Evolutionary conservation across 2,888 invertebrate species (phyloP).

Genomic region (Dendrolimus pini): DNA sequence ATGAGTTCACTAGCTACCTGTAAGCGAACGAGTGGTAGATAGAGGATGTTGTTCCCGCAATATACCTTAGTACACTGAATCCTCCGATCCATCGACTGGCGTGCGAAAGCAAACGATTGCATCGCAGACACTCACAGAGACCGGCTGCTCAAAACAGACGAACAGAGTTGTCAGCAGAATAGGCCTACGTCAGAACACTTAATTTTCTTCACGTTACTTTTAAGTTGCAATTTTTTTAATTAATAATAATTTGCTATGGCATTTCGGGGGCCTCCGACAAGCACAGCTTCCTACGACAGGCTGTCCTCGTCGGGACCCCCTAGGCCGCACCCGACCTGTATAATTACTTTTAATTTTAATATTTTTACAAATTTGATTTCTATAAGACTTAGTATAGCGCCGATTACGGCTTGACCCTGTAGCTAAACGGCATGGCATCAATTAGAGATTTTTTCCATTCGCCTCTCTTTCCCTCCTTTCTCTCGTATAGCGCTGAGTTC

Average conservation of each 20-base stretch:
- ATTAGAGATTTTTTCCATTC: conserved; percentile 45
- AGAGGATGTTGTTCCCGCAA: neutral
- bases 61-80: neutral
- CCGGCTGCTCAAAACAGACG: neutral
- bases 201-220: conserved; percentile 44
- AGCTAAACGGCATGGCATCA: conserved; percentile 61
- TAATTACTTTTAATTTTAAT: conserved; percentile 9
- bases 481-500: conserved; percentile 18
- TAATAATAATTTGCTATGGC: conserved; percentile 46
- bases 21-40: neutral
- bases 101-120: neutral
- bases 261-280: conserved; percentile 13
- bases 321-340: conserved; percentile 8
- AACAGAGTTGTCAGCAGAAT: conserved; percentile 5
- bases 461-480: conserved; percentile 42
- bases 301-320: conserved; percentile 18
- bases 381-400: conserved; percentile 39
- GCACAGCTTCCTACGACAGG: neutral
- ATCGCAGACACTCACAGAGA: conserved; percentile 1
- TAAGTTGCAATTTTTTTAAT: conserved; percentile 53
- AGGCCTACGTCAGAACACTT: conserved; percentile 5
- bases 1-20: neutral
- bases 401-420: conserved; percentile 50
- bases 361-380: conserved; percentile 5
- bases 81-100: neutral